Conservation (phyloP, 2,888 invertebrate species). For the Lithophane leautieri region DNA sequence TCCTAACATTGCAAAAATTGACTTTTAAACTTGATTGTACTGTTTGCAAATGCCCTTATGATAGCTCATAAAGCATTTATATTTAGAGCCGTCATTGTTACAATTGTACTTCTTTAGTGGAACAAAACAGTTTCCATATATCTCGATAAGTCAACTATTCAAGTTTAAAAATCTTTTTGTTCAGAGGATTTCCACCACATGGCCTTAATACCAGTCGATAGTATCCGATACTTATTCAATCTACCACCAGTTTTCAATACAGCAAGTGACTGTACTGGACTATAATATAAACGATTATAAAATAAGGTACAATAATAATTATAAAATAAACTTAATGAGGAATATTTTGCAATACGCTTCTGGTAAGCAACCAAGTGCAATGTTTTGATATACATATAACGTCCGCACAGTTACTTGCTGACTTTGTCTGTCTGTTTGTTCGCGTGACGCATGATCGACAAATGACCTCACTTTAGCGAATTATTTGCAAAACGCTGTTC, state of each 20-base stretch:
- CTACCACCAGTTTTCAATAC: constrained; percentile 37
- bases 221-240: constrained; percentile 48
- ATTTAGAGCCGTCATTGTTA: constrained; percentile 14
- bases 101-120: constrained; percentile 10
- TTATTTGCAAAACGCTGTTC: constrained; percentile 84
- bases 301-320: constrained; percentile 61
- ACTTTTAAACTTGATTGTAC: constrained; percentile 41
- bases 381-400: constrained; percentile 63
- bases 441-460: constrained; percentile 69
- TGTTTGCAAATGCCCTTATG: constrained; percentile 11
- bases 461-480: constrained; percentile 77
- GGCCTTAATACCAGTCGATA: constrained; percentile 54
- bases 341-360: constrained; percentile 68
- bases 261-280: constrained; percentile 66
- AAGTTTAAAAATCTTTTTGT: constrained; percentile 36
- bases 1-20: constrained; percentile 5
- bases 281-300: constrained; percentile 56
- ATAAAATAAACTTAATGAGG: constrained; percentile 57
- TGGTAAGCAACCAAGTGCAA: constrained; percentile 67
- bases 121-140: constrained; percentile 28
- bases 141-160: constrained; percentile 25
- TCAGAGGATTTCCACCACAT: constrained; percentile 1
- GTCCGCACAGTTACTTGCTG: constrained; percentile 62
- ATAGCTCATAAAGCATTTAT: constrained; percentile 37
- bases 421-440: constrained; percentile 54